A percentile compares a stretch with the other conserved stretches of the same genome.
Conservation (phyloP, 2,888 invertebrate species). For the Litoditis marina region DNA sequence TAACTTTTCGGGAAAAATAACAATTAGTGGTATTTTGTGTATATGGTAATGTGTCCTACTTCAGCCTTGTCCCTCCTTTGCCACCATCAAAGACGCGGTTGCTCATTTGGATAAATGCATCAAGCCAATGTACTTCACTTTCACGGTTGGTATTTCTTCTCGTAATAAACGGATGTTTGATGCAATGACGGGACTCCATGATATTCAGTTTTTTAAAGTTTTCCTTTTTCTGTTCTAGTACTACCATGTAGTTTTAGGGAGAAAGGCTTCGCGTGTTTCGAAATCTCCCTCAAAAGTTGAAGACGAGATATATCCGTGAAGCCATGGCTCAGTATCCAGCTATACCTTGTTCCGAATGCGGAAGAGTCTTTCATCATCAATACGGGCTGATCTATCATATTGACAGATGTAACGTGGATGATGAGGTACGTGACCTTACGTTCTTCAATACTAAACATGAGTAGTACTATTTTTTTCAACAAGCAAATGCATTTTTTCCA, state of each 20-base stretch:
- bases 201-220: no score
- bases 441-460: background rate
- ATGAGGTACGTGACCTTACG: background rate
- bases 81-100: conserved; percentile 1
- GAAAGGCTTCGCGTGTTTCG: background rate
- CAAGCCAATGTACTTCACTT: conserved; percentile 9
- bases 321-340: background rate
- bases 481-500: no score
- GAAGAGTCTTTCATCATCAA: background rate
- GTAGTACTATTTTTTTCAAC: no score
- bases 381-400: conserved; percentile 9
- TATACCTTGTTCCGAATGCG: background rate
- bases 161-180: no score
- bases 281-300: background rate
- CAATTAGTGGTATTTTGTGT: no score
- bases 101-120: conserved; percentile 7
- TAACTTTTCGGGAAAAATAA: no score
- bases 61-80: conserved; percentile 3
- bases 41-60: background rate
- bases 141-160: background rate
- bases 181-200: no score
- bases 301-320: conserved; percentile 1
- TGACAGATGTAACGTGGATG: conserved; percentile 8
- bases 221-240: no score
- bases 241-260: no score